Evolutionary conservation across 2,113 vertebrate genomes (phyloP).

Genomic region (Dinomys branickii): DNA sequence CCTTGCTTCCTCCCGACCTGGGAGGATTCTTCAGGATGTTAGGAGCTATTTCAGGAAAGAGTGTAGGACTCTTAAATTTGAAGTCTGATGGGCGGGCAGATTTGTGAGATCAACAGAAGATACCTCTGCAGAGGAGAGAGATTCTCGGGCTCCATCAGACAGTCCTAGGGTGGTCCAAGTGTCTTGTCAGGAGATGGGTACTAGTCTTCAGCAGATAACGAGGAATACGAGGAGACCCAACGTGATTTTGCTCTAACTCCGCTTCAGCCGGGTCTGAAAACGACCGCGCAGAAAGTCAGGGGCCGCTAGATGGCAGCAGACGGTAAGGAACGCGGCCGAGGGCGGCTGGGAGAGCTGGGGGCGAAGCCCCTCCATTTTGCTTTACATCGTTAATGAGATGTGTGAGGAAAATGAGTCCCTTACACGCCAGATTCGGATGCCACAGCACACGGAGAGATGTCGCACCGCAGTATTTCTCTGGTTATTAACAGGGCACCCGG

Average conservation of each 20-base stretch:
- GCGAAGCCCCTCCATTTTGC: conserved; percentile 71
- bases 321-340: conserved; percentile 43
- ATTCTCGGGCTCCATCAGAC: not conserved
- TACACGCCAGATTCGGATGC: conserved; percentile 77
- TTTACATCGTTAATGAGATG: conserved; percentile 81
- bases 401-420: conserved; percentile 77
- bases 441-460: conserved; percentile 75
- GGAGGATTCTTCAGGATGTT: not conserved
- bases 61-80: not conserved
- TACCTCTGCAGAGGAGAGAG: not conserved
- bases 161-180: not conserved
- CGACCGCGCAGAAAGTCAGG: not conserved
- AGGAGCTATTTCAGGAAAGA: not conserved
- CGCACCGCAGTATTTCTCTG: conserved; percentile 76
- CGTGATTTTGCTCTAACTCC: not conserved
- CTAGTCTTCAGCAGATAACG: not conserved
- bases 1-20: not conserved
- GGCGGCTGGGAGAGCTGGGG: not conserved
- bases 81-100: not conserved
- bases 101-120: not conserved
- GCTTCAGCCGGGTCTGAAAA: not conserved
- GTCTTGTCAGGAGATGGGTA: not conserved
- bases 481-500: conserved; percentile 74
- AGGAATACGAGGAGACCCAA: not conserved
- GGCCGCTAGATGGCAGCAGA: conserved; percentile 78